Base-by-base conservation (phyloP, 2,113 vertebrate species). In the Cololabis saira region DNA sequence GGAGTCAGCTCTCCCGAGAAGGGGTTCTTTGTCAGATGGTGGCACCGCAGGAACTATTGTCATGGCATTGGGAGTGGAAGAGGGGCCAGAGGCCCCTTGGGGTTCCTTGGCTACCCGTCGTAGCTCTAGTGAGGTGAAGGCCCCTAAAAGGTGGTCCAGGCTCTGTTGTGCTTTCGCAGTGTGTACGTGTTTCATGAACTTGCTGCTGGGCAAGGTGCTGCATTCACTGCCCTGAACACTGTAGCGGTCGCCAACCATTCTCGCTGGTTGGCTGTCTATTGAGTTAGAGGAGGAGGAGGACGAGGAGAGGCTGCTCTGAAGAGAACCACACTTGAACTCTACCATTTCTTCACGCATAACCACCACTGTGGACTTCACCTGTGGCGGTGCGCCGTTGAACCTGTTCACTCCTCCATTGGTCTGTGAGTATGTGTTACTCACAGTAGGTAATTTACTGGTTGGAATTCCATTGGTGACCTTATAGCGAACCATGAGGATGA, bases 401-500 rank as follows among this genome's bases (percentile, higher is more conserved):
- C 95, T 87, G 8, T 91, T 92, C 3, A 85, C 33, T 3, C 94
- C 93, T 40, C 96, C 96, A 0, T 96, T 97, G 11, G 96, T 96
- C 86, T 98, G 98, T 0, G 97, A 98, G 87, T 95, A 96, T 1
- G 95, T 93, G 0, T 99, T 95, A 85, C 94, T 97, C 84, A 96
- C 93, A 0, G 81, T 83, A 0, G 96, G 93, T 82, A 96, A 88
- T 92, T 98, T 99, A 65, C 89, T 87, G 0, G 72, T 78, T 41
- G 93, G 93, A 52, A 90, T 93, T 55, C 93, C 96, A 72, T 94
- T 96, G 52, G 96, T 97, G 92, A 68, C 94, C 72, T 98, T 98
- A 59, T 98, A 99, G 64, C 96, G 95, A 54, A 99, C 95, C 96
- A 98, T 96, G 52, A 99, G 96, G 64, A 99, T 95, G 58, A 98